Evolutionary conservation across 2,797 vertebrate genomes (phyloP).

Genomic region (Tiaroga cobitis): DNA sequence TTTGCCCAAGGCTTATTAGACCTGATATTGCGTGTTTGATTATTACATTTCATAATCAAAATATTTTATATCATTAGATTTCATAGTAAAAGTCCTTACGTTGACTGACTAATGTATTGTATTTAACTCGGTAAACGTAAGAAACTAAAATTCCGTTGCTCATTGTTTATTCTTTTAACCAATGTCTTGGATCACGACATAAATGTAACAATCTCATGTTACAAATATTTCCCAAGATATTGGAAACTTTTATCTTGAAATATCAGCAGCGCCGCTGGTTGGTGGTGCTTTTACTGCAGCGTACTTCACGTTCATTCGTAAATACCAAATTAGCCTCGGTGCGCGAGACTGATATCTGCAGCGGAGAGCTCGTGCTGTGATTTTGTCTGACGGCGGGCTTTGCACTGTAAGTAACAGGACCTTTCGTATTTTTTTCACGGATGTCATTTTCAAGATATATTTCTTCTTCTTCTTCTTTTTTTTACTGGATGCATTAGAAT

Average conservation of each 20-base stretch:
- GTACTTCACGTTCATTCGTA: conserved; percentile 46
- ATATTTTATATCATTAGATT: not conserved
- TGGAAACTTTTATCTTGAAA: conserved; percentile 68
- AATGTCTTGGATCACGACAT: not conserved
- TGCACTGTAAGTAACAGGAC: conserved; percentile 69
- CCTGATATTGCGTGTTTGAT: not conserved
- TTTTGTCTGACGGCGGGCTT: conserved; percentile 46
- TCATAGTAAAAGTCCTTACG: not conserved
- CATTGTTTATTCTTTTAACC: no score
- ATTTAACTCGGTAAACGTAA: not conserved
- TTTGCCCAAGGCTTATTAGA: not conserved
- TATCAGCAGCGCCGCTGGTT: not conserved
- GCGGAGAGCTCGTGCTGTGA: conserved; percentile 64
- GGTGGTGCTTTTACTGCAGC: conserved; percentile 21
- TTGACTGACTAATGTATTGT: not conserved
- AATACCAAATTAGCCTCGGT: conserved; percentile 70
- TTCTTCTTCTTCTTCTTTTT: not conserved
- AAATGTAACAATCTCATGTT: not conserved
- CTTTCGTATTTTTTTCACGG: not conserved
- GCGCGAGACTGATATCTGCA: conserved; percentile 70
- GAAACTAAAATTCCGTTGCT: not conserved
- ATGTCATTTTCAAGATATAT: not conserved
- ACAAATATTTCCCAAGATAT: not conserved
- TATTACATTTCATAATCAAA: not conserved
- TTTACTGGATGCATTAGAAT: not conserved